Evolutionary conservation across 2,888 invertebrate species (phyloP).

Genomic region (Drosophila borealis): DNA sequence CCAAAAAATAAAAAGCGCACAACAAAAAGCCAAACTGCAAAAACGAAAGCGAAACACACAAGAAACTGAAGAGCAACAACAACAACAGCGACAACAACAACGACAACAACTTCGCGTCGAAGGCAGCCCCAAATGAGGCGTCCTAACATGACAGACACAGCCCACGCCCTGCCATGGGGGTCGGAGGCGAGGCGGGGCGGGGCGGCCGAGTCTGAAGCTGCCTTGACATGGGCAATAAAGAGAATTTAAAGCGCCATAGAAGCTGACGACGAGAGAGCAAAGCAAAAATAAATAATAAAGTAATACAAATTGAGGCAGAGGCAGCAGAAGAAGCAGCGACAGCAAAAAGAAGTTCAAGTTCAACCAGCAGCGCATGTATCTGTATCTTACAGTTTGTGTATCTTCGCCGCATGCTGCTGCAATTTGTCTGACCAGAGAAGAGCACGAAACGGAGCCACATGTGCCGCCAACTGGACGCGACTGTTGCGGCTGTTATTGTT

Average conservation of each 20-base stretch:
- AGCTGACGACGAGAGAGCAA: constrained; percentile 43
- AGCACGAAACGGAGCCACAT: constrained; percentile 43
- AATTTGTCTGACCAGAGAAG: constrained; percentile 60
- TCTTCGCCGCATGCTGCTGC: constrained; percentile 48
- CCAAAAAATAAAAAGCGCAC: constrained; percentile 60
- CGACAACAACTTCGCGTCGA: constrained; percentile 32
- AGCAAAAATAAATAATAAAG: constrained; percentile 69
- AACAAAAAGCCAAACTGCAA: constrained; percentile 42
- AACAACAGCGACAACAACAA: constrained; percentile 6
- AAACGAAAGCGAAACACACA: constrained; percentile 52
- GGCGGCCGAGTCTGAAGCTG: constrained; percentile 29
- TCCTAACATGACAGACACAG: constrained; percentile 41
- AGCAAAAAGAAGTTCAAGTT: constrained; percentile 71
- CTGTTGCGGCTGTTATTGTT: constrained; percentile 9
- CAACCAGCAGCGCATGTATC: constrained; percentile 65
- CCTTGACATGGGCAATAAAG: constrained; percentile 77
- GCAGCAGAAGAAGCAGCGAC: constrained; percentile 20
- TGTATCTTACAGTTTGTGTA: constrained; percentile 61
- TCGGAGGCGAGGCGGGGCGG: not conserved
- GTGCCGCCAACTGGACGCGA: constrained; percentile 71
- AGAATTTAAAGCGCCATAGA: constrained; percentile 72
- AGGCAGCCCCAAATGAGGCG: constrained; percentile 43
- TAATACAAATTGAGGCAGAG: constrained; percentile 63
- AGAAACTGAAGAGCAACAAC: constrained; percentile 10
- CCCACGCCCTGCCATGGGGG: constrained; percentile 34